A percentile compares a stretch with the other conserved stretches of the same genome.
These are phyloP conservation scores for Pterocles burchelli DNA, from an alignment of 2,113 vertebrate genomes.

Conservation along the genomic window DNA sequence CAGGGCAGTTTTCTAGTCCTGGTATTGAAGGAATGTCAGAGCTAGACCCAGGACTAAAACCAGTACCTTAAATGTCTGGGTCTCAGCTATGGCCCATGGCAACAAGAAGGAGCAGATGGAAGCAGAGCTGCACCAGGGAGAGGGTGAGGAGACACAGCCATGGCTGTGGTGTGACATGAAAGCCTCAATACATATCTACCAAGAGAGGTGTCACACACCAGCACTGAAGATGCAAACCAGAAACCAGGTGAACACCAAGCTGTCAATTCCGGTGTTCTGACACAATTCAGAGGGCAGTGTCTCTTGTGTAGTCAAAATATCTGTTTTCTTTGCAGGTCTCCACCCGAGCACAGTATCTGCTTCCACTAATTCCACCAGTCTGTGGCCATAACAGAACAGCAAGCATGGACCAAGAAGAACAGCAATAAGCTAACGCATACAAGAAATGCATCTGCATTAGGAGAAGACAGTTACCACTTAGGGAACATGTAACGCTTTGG, in stretches of 20 bases:
- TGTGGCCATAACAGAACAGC: neutral
- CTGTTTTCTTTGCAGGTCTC: neutral
- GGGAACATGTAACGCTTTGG: neutral
- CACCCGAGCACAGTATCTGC: neutral
- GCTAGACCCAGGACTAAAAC: neutral
- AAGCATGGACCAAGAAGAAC: neutral
- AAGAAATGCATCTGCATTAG: conserved; percentile 46
- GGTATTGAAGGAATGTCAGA: neutral
- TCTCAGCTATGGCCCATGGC: neutral
- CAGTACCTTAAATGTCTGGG: neutral
- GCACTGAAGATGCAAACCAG: neutral
- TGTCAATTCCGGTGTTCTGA: neutral
- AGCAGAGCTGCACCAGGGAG: neutral
- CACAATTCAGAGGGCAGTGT: neutral
- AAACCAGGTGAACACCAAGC: neutral
- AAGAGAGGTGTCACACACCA: neutral
- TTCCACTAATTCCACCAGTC: neutral
- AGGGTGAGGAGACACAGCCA: neutral
- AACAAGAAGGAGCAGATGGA: neutral
- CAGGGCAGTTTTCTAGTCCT: neutral
- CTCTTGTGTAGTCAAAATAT: neutral
- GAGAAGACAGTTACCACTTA: neutral
- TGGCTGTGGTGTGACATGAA: rapidly evolving
- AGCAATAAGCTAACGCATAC: neutral
- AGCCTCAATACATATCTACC: neutral